Percentiles rank a stretch among this genome's conserved stretches.
Conservation (phyloP, 35 echinoderm and acorn worm species). For the Lytechinus variegatus region DNA sequence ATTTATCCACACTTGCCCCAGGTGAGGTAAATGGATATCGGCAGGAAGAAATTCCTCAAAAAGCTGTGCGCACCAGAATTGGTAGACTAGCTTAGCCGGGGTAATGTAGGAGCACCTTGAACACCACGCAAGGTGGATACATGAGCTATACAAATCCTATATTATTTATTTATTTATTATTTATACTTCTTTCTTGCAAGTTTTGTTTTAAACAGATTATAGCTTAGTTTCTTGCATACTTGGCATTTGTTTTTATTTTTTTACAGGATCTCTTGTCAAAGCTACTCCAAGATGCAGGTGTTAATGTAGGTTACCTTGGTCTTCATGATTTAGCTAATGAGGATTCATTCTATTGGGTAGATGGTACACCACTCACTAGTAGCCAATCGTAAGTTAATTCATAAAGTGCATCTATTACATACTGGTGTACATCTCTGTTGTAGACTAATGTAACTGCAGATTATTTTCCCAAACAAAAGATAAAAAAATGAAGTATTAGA, state of each 20-base stretch:
- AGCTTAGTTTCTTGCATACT: background rate
- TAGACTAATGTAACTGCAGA: no score
- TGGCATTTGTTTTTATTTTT: background rate
- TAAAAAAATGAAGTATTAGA: no score
- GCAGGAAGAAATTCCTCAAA: no score
- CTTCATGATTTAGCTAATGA: constrained; percentile 1
- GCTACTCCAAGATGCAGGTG: background rate
- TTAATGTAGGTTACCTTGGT: background rate
- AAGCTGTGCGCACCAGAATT: no score
- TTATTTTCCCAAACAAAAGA: no score
- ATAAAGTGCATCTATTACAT: background rate
- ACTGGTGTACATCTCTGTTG: no score
- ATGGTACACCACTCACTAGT: background rate
- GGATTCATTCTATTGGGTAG: background rate
- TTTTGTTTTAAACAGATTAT: background rate
- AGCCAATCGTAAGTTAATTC: background rate
- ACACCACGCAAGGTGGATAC: background rate
- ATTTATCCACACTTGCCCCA: no score
- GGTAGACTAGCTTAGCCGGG: no score
- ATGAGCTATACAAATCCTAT: background rate
- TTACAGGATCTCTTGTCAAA: background rate
- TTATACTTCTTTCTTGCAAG: background rate
- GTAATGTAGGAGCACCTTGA: background rate
- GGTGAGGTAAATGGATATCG: no score
- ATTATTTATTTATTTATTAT: no score